These are phyloP conservation scores for Sipunculus nudus DNA, from an alignment of 2,888 invertebrate genomes.

Conservation along the genomic window DNA sequence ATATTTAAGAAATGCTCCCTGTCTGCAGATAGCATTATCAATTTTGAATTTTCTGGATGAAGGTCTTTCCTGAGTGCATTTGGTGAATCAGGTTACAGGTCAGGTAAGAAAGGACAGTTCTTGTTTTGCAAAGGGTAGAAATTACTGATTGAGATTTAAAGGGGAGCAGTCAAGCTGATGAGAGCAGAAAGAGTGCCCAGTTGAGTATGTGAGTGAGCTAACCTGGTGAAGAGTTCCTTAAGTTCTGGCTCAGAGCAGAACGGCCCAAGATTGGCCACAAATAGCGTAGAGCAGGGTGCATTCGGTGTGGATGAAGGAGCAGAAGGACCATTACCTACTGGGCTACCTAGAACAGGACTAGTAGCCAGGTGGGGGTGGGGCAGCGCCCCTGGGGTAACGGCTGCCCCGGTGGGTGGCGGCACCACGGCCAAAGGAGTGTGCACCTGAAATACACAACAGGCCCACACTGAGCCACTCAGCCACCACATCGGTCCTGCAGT, in stretches of 20 bases:
- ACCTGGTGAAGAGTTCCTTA: constrained; percentile 98
- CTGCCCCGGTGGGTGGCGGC: constrained; percentile 18
- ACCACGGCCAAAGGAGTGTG: constrained; percentile 22
- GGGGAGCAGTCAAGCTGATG: too few species aligned
- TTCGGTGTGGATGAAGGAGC: constrained; percentile 75
- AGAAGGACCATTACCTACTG: constrained; percentile 74
- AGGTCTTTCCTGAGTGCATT: too few species aligned
- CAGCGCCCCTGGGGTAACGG: constrained; percentile 81
- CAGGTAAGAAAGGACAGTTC: too few species aligned
- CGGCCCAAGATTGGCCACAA: constrained; percentile 97
- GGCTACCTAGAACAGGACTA: constrained; percentile 90
- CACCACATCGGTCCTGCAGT: too few species aligned
- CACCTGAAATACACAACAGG: constrained; percentile 9
- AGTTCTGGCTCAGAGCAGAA: constrained; percentile 98
- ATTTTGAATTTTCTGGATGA: too few species aligned
- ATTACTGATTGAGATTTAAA: too few species aligned
- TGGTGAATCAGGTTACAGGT: too few species aligned
- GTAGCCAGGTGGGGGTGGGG: constrained; percentile 82
- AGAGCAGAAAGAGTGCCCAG: too few species aligned
- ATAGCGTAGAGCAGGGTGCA: constrained; percentile 91
- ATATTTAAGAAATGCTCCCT: too few species aligned
- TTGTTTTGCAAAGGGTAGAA: too few species aligned
- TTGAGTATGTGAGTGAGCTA: constrained; percentile 58
- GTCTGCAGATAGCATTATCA: too few species aligned
- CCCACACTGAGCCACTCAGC: too few species aligned